phyloP scores from a whole-genome alignment of 2,797 vertebrate species.

The Epinephelus awoara region DNA sequence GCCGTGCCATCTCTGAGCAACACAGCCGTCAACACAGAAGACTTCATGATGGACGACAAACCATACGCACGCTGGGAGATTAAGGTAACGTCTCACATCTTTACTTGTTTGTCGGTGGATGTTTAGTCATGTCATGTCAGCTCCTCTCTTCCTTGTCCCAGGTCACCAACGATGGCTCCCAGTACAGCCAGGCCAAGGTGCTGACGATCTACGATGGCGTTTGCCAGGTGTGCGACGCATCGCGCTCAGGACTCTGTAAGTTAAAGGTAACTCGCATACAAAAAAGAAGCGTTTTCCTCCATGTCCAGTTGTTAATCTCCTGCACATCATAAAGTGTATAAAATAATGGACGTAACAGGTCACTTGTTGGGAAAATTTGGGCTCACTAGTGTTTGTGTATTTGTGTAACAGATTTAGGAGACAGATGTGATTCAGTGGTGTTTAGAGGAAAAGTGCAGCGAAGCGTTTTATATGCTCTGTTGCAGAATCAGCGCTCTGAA shows the following conservation, averaged over 20 bases:
- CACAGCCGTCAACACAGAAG: constrained; percentile 72
- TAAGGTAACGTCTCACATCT: constrained; percentile 76
- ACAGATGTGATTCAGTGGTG: constrained; percentile 37
- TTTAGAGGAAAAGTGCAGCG: constrained; percentile 38
- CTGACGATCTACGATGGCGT: constrained; percentile 86
- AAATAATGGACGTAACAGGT: background rate
- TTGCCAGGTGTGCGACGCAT: constrained; percentile 87
- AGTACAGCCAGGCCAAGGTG: constrained; percentile 85
- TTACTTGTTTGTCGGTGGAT: background rate
- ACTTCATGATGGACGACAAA: constrained; percentile 85
- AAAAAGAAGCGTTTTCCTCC: background rate
- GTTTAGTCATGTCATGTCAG: background rate
- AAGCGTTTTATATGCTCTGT: constrained; percentile 21
- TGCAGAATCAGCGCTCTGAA: background rate
- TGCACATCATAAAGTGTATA: no score
- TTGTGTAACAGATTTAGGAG: constrained; percentile 9
- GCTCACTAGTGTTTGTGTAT: constrained; percentile 4
- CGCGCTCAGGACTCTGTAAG: constrained; percentile 86
- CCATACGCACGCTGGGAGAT: constrained; percentile 90
- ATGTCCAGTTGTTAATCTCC: no score
- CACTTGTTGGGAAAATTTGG: constrained; percentile 1
- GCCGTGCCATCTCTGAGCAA: constrained; percentile 81
- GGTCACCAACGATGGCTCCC: constrained; percentile 88
- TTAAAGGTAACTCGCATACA: constrained; percentile 88
- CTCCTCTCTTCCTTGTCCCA: constrained; percentile 60